A percentile compares a stretch with the other conserved stretches of the same genome.
Evolutionary conservation across 2,113 vertebrate species (phyloP).

Genomic region (Xenus cinereus): DNA sequence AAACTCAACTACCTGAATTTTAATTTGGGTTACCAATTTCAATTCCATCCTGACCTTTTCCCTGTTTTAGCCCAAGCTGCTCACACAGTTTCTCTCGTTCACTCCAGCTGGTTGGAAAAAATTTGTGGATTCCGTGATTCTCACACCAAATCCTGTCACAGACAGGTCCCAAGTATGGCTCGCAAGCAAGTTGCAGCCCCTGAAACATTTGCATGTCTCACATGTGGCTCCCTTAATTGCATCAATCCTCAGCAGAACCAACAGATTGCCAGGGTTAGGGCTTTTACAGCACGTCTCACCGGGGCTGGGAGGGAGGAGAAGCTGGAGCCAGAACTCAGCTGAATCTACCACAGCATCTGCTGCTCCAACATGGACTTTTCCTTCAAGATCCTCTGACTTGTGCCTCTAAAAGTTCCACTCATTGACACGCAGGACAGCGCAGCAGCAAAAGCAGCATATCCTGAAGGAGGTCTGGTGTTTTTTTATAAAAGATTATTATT

Average conservation of each 20-base stretch:
- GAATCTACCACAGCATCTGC: not conserved
- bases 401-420: not conserved
- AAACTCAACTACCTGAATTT: not conserved
- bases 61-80: not conserved
- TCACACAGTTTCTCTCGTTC: not conserved
- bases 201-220: not conserved
- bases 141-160: not conserved
- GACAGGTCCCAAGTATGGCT: not conserved
- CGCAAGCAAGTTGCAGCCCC: not conserved
- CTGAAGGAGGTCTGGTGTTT: not conserved
- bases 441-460: not conserved
- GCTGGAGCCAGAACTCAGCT: not conserved
- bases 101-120: not conserved
- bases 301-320: not conserved
- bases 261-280: not conserved
- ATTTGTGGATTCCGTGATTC: not conserved
- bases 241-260: not conserved
- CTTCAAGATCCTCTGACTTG: not conserved
- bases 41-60: not conserved
- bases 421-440: not conserved
- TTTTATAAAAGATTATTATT: not conserved
- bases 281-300: not conserved
- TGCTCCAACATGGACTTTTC: not conserved
- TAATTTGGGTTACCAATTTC: not conserved
- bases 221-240: not conserved